Evolutionary conservation across 1,140 invertebrate species (phyloP), one percentile per base, ranked within the genome.

Genomic region (Micrasema longulum): DNA sequence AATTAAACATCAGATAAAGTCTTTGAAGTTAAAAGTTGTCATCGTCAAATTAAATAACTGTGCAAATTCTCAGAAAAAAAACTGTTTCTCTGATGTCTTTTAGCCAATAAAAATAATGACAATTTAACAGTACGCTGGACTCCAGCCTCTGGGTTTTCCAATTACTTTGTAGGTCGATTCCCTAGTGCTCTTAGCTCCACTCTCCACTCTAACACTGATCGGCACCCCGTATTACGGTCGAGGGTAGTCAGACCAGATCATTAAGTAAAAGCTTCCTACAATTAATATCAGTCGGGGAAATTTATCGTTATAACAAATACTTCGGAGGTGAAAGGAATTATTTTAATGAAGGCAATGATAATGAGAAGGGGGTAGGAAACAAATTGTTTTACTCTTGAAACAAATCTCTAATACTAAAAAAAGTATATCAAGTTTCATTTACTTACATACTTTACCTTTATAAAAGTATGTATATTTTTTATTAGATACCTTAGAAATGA

Each of bases 221-320:
- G 52, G 31, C n/a, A 2, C 14, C 52, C 10, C 47, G 18, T 7
- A 20, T 9, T 48, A 16, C 43, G 38, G 36, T n/a, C 22, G 41
- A 38, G 22, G 38, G 18, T 14, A 20, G 2, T 38, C 14, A 31
- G 60, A 64, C 41, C 60, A 47, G 31, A 64, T 64, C 60, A 64
- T 64, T 64, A 64, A 64, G 60, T 64, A 64, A 64, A 64, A 64
- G 60, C 60, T 64, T 64, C 60, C 41, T 45, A 64, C 60, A 64
- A 64, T 64, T 64, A 64, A 64, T 64, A 64, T 64, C 43, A 64
- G 60, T 64, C 60, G 14, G 23, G 14, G 60, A 64, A 47, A 64
- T 64, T 64, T 64, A 64, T 47, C 60, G 60, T 16, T 31, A 22
- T 12, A n/a, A n/a, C 48, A 60, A 31, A 16, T 10, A 18, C 48